Conservation (phyloP, 2,888 invertebrate genomes). For the Diachrysia chrysitis region DNA sequence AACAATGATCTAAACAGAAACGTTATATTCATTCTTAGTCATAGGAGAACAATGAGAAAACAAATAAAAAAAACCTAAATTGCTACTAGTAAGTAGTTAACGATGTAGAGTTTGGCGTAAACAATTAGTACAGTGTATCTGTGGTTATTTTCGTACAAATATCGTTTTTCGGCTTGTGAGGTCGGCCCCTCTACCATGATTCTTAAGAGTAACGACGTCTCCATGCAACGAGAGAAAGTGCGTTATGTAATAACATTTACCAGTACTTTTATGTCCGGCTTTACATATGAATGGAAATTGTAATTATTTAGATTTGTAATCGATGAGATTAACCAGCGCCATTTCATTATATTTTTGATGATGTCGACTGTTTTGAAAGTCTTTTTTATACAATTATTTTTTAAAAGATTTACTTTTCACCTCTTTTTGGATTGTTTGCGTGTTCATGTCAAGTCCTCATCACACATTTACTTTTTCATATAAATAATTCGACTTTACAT, state of each 20-base stretch:
- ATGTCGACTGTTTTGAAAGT: neutral
- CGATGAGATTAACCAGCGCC: slow-evolving; percentile 18
- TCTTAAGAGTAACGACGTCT: slow-evolving; percentile 26
- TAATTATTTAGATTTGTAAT: neutral
- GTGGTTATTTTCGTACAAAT: slow-evolving; percentile 27
- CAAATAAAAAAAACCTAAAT: neutral
- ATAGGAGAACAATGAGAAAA: slow-evolving; percentile 2
- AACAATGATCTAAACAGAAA: neutral
- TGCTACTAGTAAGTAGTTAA: neutral
- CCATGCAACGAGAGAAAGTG: slow-evolving; percentile 40
- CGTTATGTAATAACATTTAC: slow-evolving; percentile 36
- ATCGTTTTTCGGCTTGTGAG: slow-evolving; percentile 28
- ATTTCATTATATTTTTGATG: slow-evolving; percentile 22
- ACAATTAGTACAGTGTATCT: slow-evolving; percentile 23
- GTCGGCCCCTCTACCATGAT: slow-evolving; percentile 14
- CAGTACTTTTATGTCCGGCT: slow-evolving; percentile 8
- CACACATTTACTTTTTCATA: no score
- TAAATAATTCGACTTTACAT: no score
- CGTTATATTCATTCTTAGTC: neutral
- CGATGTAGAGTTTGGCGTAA: neutral
- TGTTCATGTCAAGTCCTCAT: no score
- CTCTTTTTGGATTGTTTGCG: no score
- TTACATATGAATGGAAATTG: slow-evolving; percentile 14
- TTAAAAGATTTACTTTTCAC: no score
- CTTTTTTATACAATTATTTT: no score